A percentile compares a stretch with the other conserved stretches of the same genome.
These are phyloP conservation scores for Eretmocerus hayati DNA, from an alignment of 2,888 invertebrate species.

Conservation along the genomic window DNA sequence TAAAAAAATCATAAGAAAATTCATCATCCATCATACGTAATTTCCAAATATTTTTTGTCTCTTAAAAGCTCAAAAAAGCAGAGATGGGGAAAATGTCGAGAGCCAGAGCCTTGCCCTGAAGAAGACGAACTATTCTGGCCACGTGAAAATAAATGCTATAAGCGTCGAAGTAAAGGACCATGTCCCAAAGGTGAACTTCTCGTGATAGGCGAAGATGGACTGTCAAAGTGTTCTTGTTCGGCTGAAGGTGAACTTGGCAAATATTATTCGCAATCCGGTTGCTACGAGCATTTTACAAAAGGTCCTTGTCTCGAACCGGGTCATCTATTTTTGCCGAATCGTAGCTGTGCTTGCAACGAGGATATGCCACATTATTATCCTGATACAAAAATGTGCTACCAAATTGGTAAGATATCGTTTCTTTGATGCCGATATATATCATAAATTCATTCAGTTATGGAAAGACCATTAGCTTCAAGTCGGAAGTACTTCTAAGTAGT, in stretches of 20 bases:
- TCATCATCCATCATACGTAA: no score
- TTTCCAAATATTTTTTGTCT: no score
- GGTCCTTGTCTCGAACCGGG: conserved; percentile 74
- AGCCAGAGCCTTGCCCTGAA: conserved; percentile 58
- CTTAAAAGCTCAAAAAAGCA: conserved; percentile 53
- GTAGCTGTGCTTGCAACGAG: conserved; percentile 65
- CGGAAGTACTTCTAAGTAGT: no score
- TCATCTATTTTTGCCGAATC: conserved; percentile 68
- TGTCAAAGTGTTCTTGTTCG: conserved; percentile 63
- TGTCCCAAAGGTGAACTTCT: conserved; percentile 69
- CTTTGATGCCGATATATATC: no score
- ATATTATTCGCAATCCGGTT: conserved; percentile 58
- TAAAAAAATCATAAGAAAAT: no score
- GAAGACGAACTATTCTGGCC: conserved; percentile 70
- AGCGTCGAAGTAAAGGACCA: conserved; percentile 64
- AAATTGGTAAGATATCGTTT: conserved; percentile 63
- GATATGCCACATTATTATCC: conserved; percentile 70
- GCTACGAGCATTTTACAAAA: conserved; percentile 71
- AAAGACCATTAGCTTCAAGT: no score
- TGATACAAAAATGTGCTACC: conserved; percentile 63
- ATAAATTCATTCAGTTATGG: no score
- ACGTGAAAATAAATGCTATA: conserved; percentile 67
- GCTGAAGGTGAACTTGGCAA: conserved; percentile 48
- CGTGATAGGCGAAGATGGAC: conserved; percentile 52
- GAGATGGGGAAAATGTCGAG: conserved; percentile 68